Conservation (phyloP, 2,113 vertebrate genomes). For the Psettodes erumei region DNA sequence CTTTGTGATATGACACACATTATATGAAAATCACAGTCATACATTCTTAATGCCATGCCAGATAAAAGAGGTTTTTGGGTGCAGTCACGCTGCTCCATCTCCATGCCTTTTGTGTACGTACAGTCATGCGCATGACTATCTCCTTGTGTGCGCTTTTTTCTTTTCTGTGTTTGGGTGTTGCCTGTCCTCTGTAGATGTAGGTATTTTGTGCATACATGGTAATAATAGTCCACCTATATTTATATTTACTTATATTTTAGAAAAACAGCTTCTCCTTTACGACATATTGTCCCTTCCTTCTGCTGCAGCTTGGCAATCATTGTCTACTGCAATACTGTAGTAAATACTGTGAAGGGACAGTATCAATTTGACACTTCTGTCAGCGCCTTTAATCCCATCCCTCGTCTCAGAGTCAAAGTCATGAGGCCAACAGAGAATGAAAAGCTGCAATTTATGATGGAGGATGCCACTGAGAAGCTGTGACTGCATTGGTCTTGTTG, state of each 20-base stretch:
- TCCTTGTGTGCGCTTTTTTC: neutral
- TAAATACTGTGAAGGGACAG: constrained; percentile 60
- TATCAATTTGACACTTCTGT: constrained; percentile 62
- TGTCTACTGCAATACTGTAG: constrained; percentile 44
- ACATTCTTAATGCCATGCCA: constrained; percentile 80
- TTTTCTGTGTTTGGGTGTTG: constrained; percentile 34
- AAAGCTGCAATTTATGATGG: constrained; percentile 57
- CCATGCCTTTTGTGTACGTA: constrained; percentile 49
- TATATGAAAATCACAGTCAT: constrained; percentile 82
- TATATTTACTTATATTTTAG: constrained; percentile 11
- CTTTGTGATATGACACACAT: constrained; percentile 83
- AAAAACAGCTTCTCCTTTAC: neutral
- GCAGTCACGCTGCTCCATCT: constrained; percentile 38
- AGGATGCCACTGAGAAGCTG: constrained; percentile 39
- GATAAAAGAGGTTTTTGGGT: constrained; percentile 66
- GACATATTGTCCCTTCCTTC: constrained; percentile 3
- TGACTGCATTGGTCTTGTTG: constrained; percentile 7
- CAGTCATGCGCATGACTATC: constrained; percentile 33
- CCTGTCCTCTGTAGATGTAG: constrained; percentile 10
- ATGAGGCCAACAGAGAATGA: constrained; percentile 52
- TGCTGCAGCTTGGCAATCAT: constrained; percentile 2
- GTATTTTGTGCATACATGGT: constrained; percentile 10
- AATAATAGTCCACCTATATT: constrained; percentile 14
- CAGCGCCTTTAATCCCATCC: constrained; percentile 59
- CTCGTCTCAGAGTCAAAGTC: constrained; percentile 64